Conservation (phyloP, 2,797 vertebrate genomes). For the Microchirus variegatus region DNA sequence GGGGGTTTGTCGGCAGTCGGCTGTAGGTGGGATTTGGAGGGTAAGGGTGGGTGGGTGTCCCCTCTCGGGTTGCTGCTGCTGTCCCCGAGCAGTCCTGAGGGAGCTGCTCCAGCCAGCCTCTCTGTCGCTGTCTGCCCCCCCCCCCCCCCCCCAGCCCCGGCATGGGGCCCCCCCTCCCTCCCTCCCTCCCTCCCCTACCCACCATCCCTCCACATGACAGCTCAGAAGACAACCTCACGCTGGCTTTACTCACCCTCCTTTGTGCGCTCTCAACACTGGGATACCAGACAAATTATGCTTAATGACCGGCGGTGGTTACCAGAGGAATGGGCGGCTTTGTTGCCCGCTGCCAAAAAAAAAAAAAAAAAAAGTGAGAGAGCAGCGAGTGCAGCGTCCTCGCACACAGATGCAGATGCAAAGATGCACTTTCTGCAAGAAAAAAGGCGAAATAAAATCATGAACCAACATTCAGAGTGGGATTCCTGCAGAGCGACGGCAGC, state of each 20-base stretch:
- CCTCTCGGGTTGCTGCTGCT: constrained; percentile 75
- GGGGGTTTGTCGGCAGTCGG: constrained; percentile 37
- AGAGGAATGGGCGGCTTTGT: constrained; percentile 69
- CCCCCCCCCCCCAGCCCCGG: constrained; percentile 15
- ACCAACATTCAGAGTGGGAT: too few relatives aligned
- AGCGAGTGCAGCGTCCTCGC: constrained; percentile 16
- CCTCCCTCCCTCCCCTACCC: constrained; percentile 26
- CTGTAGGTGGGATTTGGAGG: constrained; percentile 42
- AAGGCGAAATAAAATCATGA: too few relatives aligned
- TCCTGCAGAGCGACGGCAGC: too few relatives aligned
- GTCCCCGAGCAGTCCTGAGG: constrained; percentile 70
- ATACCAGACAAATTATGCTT: constrained; percentile 81
- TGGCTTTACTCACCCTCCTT: constrained; percentile 73
- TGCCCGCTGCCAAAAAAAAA: constrained; percentile 68
- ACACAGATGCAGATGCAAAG: constrained; percentile 19
- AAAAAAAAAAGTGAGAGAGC: constrained; percentile 43
- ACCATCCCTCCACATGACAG: constrained; percentile 69
- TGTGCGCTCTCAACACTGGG: constrained; percentile 74
- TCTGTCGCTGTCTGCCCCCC: constrained; percentile 69
- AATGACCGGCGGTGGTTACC: constrained; percentile 71
- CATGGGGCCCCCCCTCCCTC: not conserved
- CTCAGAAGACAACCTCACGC: constrained; percentile 77
- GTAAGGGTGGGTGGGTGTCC: constrained; percentile 11
- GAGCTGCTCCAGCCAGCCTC: constrained; percentile 66
- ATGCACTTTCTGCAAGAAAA: constrained; percentile 14